Conservation (phyloP, 2,888 invertebrate species). For the Brachyopa scutellaris region DNA sequence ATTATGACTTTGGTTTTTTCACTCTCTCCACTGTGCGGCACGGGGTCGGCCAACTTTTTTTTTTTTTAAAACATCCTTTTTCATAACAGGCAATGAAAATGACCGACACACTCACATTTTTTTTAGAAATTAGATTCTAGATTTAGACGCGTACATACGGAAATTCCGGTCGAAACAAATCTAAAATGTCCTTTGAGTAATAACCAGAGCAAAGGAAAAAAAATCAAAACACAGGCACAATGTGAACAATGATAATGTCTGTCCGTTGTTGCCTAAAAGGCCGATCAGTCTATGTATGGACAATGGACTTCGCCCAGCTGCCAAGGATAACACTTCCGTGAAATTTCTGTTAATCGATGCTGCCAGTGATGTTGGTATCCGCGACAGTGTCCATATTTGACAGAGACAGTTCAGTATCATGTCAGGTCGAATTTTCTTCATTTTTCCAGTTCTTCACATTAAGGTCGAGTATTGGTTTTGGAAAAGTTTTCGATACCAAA, state of each 20-base stretch:
- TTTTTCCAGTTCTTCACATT: slow-evolving; percentile 14
- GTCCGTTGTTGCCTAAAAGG: slow-evolving; percentile 10
- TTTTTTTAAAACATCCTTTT: no score
- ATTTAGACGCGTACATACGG: slow-evolving; percentile 15
- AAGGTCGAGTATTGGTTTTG: no score
- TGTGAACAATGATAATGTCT: slow-evolving; percentile 8
- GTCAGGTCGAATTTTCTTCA: background rate
- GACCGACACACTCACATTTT: slow-evolving; percentile 34
- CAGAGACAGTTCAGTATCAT: background rate
- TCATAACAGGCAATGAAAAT: no score
- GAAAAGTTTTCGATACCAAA: no score
- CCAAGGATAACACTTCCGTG: slow-evolving; percentile 12
- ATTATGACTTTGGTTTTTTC: no score
- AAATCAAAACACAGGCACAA: slow-evolving; percentile 1
- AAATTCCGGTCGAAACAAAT: slow-evolving; percentile 16
- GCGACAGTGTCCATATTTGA: slow-evolving; percentile 34
- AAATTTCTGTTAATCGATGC: slow-evolving; percentile 24
- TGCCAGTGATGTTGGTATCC: slow-evolving; percentile 11
- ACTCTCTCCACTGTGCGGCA: no score
- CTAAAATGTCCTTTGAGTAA: slow-evolving; percentile 28
- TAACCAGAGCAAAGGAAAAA: background rate
- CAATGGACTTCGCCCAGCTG: slow-evolving; percentile 7
- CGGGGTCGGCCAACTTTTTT: no score
- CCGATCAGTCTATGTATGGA: slow-evolving; percentile 22
- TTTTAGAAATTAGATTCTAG: slow-evolving; percentile 19